Evolutionary conservation across 2,113 vertebrate genomes (phyloP), one percentile per base, ranked within the genome.

Genomic region (Acrocephalus arundinaceus): DNA sequence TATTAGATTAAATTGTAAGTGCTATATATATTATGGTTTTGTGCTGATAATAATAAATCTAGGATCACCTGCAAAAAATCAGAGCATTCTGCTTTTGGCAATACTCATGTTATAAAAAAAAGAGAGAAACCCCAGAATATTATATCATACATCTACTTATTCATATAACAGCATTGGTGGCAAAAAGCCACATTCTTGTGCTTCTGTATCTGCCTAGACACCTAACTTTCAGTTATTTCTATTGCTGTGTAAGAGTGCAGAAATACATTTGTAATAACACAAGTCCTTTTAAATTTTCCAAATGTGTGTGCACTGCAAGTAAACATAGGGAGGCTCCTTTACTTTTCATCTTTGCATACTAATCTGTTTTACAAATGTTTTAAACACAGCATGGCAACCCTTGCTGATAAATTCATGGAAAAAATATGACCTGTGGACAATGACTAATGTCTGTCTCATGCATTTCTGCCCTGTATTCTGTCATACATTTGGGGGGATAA

Each of bases 371-470:
- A 96, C 97, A 98, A 98, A 97, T 97, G 97, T 97, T 97, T 97
- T 97, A 97, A 96, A 86, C 74, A 75, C 92, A 95, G 95, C 93
- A 84, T 95, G 95, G 95, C 94, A 97, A 95, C 48, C 63, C 80
- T 98, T 95, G 94, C 95, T 96, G 97, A 94, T 97, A 97, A 97
- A 97, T 97, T 94, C 76, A 28, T 93, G 89, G 91, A 95, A 97
- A 91, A 97, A 97, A 97, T 97, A 97, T 97, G 97, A 98, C 97
- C 97, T 98, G 97, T 95, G 97, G 97, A 97, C 95, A 97, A 96
- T 97, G 97, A 98, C 97, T 97, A 97, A 98, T 97, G 97, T 97
- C 94, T 98, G 92, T 85, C 97, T 97, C 97, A 97, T 87, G 97
- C 90, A 71, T 97, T 97, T 97, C 94, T 80, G 93, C 51, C 55